A percentile compares a stretch with the other conserved stretches of the same genome.
Conservation (phyloP, 2,888 invertebrate genomes). For the Chromoteleia sp. region DNA sequence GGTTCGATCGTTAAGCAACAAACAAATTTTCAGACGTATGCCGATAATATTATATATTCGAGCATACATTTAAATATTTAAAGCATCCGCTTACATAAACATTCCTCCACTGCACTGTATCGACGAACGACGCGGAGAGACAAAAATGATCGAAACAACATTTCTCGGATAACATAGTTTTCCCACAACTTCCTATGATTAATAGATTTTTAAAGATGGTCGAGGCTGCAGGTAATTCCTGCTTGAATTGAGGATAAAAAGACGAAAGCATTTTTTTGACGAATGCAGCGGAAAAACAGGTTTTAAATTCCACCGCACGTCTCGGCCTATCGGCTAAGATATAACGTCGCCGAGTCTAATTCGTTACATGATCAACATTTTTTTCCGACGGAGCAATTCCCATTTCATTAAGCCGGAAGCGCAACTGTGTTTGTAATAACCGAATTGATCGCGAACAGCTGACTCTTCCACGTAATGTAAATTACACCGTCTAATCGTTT, state of each 20-base stretch:
- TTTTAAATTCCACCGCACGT: constrained; percentile 39
- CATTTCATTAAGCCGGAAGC: constrained; percentile 55
- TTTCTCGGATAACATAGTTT: constrained; percentile 11
- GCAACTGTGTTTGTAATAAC: constrained; percentile 41
- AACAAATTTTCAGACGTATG: not conserved
- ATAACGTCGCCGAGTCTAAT: constrained; percentile 26
- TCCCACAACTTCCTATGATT: constrained; percentile 34
- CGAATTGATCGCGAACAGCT: constrained; percentile 55
- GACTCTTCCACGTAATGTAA: constrained; percentile 53
- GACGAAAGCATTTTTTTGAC: constrained; percentile 31
- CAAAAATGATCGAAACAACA: constrained; percentile 13
- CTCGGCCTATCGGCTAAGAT: constrained; percentile 14
- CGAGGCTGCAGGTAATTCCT: constrained; percentile 22
- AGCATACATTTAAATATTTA: constrained; percentile 1
- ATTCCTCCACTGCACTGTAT: constrained; percentile 1
- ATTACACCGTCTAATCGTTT: constrained; percentile 48
- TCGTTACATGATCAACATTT: constrained; percentile 44
- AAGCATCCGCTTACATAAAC: not conserved
- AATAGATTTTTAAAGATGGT: constrained; percentile 32
- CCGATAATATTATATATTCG: not conserved
- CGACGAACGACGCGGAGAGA: not conserved
- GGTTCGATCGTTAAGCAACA: not conserved
- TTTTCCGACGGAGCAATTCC: constrained; percentile 22
- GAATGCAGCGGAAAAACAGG: constrained; percentile 51
- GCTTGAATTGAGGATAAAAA: constrained; percentile 18